These are phyloP conservation scores for Octopus sinensis DNA, from an alignment of 1,140 invertebrate species.

Conservation along the genomic window DNA sequence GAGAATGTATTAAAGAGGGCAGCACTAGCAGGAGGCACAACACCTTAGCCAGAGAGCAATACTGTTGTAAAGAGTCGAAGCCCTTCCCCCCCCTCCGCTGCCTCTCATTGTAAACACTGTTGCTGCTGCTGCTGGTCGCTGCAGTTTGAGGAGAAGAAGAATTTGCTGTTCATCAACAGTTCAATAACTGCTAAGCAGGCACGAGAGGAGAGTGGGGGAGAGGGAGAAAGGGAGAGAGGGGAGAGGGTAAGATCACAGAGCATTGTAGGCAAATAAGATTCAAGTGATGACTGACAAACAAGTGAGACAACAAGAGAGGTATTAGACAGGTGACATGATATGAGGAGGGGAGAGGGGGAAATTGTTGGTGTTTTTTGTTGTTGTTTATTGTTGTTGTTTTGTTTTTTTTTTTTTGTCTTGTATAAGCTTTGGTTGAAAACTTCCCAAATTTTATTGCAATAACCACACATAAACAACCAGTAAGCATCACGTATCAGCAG, in stretches of 20 bases:
- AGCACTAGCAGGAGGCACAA: too few species aligned
- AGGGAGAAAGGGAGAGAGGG: background rate
- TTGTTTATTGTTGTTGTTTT: background rate
- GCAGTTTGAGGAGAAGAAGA: too few species aligned
- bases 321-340: background rate
- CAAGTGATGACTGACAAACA: background rate
- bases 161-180: too few species aligned
- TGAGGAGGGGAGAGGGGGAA: background rate
- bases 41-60: too few species aligned
- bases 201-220: background rate
- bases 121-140: too few species aligned
- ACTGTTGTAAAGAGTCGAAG: too few species aligned
- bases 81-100: too few species aligned
- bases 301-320: background rate
- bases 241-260: background rate
- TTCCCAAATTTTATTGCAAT: background rate
- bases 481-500: slow-evolving; percentile 18
- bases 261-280: background rate
- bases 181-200: background rate
- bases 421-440: background rate
- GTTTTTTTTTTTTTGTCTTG: background rate
- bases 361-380: background rate
- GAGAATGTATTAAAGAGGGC: too few species aligned
- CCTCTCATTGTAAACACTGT: too few species aligned
- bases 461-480: background rate